Percentiles rank a stretch among this genome's conserved stretches.
Conservation (phyloP, 2,797 vertebrate species). For the Hephaestus fuliginosus region DNA sequence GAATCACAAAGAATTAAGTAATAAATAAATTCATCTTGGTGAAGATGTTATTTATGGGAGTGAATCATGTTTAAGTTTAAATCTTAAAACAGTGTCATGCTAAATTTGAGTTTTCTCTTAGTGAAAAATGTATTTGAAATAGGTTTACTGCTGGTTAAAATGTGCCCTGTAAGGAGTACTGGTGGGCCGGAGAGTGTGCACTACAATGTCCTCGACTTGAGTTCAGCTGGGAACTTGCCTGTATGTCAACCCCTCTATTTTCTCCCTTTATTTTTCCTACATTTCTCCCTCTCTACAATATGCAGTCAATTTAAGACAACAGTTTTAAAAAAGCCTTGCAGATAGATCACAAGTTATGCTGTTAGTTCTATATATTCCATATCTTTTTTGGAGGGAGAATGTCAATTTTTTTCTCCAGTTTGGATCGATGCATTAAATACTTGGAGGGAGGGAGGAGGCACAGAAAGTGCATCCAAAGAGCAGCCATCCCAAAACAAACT, state of each 20-base stretch:
- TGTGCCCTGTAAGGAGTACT: neutral
- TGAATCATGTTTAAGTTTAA: neutral
- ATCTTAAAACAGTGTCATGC: neutral
- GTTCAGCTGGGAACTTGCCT: neutral
- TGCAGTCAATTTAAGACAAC: neutral
- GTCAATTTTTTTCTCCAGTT: too few relatives aligned
- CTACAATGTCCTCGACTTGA: neutral
- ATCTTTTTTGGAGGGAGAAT: too few relatives aligned
- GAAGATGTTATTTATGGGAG: neutral
- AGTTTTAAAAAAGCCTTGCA: neutral
- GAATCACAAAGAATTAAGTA: neutral
- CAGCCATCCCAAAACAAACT: neutral
- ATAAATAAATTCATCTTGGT: neutral
- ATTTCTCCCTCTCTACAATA: neutral
- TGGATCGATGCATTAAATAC: too few relatives aligned
- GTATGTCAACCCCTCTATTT: neutral
- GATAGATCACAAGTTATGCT: neutral
- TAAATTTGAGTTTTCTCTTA: neutral
- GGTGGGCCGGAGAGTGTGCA: too few relatives aligned
- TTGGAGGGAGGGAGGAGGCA: neutral
- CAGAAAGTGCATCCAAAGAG: neutral
- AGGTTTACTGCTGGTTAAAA: neutral
- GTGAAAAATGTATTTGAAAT: too few relatives aligned
- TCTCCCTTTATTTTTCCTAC: neutral
- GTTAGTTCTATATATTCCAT: too few relatives aligned